Conservation (phyloP, 2,113 vertebrate species). For the Chaetops frenatus region DNA sequence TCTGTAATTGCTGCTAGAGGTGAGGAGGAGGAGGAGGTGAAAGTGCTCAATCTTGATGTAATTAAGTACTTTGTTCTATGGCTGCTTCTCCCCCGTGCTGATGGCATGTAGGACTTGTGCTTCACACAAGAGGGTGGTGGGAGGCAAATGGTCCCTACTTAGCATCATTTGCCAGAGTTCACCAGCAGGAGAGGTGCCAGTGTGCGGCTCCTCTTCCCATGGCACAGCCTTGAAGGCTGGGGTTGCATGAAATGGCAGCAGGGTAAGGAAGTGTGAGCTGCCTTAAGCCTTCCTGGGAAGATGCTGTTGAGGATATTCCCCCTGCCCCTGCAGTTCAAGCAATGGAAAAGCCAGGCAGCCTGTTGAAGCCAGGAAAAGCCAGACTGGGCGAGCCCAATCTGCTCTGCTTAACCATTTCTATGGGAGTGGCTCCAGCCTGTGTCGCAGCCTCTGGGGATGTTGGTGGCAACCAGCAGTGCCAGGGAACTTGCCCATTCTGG, state of each 20-base stretch:
- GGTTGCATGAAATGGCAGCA: background rate
- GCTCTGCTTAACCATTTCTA: background rate
- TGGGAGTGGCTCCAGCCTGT: background rate
- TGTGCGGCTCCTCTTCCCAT: background rate
- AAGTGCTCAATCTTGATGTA: background rate
- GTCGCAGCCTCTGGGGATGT: rapidly evolving
- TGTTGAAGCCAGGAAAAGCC: too few species aligned
- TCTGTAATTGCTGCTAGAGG: slow-evolving; percentile 32
- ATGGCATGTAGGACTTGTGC: background rate
- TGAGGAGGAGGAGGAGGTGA: background rate
- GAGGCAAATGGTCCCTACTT: background rate
- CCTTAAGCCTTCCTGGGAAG: background rate
- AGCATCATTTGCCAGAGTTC: background rate
- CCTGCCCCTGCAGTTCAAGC: background rate
- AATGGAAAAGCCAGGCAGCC: background rate
- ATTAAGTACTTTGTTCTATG: slow-evolving; percentile 7
- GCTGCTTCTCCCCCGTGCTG: background rate
- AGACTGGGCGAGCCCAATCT: background rate
- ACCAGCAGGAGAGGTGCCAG: background rate
- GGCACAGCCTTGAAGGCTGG: background rate
- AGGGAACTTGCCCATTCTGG: background rate
- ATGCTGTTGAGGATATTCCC: background rate
- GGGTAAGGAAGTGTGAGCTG: background rate
- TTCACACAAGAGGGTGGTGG: background rate
- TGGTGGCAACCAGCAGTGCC: background rate